phyloP scores from a whole-genome alignment of 1,140 invertebrate genomes.

The Zaprionus africanus region DNA sequence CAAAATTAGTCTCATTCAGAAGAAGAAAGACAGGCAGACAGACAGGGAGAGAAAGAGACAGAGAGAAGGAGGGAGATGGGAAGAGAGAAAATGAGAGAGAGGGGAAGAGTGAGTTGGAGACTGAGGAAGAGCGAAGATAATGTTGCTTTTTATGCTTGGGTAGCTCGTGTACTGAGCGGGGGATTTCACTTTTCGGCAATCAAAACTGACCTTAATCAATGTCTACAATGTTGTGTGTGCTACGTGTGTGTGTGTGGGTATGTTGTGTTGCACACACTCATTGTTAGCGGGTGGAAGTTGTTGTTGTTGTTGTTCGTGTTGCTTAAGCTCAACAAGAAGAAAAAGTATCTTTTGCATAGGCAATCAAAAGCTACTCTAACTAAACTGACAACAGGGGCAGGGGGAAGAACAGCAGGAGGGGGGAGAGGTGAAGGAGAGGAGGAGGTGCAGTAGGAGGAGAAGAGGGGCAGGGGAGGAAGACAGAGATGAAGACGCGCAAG shows the following conservation, averaged over 20 bases:
- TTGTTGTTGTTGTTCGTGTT: slow-evolving; percentile 7
- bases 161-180: slow-evolving; percentile 18
- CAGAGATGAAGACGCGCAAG: slow-evolving; percentile 11
- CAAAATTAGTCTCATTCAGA: neutral
- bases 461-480: neutral
- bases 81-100: neutral
- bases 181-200: slow-evolving; percentile 73
- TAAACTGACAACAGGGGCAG: slow-evolving; percentile 24
- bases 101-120: neutral
- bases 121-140: slow-evolving; percentile 6
- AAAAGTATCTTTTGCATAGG: slow-evolving; percentile 53
- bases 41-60: neutral
- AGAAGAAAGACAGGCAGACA: neutral
- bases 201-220: slow-evolving; percentile 80
- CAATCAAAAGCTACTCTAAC: slow-evolving; percentile 55
- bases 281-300: slow-evolving; percentile 45
- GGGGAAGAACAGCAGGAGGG: neutral
- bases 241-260: slow-evolving; percentile 8
- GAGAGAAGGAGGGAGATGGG: neutral
- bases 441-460: neutral
- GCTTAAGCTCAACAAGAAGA: neutral
- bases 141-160: slow-evolving; percentile 38
- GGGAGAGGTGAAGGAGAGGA: neutral
- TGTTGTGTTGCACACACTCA: slow-evolving; percentile 3
- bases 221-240: slow-evolving; percentile 48